Evolutionary conservation across 2,797 vertebrate genomes (phyloP).

Genomic region (Pseudocheirus occidentalis): DNA sequence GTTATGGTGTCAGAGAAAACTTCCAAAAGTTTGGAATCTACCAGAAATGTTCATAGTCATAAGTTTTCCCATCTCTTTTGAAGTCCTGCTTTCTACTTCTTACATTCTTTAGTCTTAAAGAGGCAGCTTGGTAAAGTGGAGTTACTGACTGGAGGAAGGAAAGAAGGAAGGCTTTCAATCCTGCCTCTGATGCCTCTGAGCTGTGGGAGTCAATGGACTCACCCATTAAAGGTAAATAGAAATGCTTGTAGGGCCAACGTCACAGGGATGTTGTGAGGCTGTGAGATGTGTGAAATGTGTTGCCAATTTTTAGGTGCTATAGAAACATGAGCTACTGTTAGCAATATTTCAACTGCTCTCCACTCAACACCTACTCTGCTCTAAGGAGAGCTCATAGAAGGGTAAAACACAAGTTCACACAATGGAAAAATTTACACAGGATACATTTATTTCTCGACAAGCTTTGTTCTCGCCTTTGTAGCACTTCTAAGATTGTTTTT

Average conservation of each 20-base stretch:
- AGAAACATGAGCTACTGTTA: neutral
- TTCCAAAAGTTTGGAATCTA: neutral
- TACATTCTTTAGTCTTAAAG: neutral
- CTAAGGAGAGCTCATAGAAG: neutral
- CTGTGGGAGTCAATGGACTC: neutral
- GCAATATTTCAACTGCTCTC: no score
- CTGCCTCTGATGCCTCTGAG: neutral
- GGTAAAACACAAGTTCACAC: neutral
- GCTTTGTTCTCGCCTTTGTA: constrained; percentile 7
- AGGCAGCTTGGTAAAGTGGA: neutral
- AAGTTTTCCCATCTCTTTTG: neutral
- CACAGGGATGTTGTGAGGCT: neutral
- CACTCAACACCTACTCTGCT: neutral
- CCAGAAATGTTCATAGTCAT: neutral
- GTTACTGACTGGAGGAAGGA: no score
- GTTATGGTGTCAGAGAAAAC: neutral
- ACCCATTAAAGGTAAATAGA: neutral
- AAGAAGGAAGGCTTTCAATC: neutral
- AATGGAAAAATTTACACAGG: neutral
- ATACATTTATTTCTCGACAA: neutral
- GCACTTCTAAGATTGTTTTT: constrained; percentile 25
- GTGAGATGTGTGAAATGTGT: neutral
- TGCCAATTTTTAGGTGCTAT: no score
- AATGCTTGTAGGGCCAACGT: neutral
- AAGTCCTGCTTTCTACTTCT: neutral